These are phyloP conservation scores for Bos javanicus DNA, from an alignment of 2,113 vertebrate species.

Conservation along the genomic window DNA sequence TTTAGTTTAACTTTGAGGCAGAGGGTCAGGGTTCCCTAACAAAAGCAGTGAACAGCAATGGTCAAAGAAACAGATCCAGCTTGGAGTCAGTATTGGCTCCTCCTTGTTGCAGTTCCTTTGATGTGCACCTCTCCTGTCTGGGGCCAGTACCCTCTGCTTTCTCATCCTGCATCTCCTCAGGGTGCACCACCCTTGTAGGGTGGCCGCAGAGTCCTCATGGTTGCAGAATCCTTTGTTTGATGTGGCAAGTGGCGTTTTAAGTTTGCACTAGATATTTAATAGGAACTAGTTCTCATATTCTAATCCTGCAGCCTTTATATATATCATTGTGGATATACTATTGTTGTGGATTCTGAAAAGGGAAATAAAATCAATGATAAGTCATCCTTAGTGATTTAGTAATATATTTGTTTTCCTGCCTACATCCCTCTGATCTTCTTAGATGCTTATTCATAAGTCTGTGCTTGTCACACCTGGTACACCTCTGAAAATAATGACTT, in stretches of 20 bases:
- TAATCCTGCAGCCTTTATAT: background rate
- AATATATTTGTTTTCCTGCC: background rate
- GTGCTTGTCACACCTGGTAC: background rate
- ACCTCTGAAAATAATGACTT: background rate
- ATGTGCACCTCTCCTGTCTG: background rate
- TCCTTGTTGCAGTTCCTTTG: background rate
- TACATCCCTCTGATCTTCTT: background rate
- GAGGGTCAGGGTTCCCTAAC: background rate
- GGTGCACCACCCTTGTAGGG: background rate
- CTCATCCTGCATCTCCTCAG: accelerated
- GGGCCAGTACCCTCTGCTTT: background rate
- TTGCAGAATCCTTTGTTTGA: background rate
- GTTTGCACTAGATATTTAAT: background rate
- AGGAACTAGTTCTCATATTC: background rate
- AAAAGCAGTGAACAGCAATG: background rate
- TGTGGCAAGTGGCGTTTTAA: background rate
- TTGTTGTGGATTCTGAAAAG: background rate
- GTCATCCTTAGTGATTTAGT: background rate
- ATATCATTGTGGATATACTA: background rate
- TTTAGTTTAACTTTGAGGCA: background rate
- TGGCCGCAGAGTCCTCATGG: background rate
- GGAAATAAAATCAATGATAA: background rate
- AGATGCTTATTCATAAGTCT: background rate
- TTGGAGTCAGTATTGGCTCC: background rate
- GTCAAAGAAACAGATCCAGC: background rate